A percentile compares a stretch with the other conserved stretches of the same genome.
Conservation (phyloP, 2,113 vertebrate species). For the Toxostoma redivivum region DNA sequence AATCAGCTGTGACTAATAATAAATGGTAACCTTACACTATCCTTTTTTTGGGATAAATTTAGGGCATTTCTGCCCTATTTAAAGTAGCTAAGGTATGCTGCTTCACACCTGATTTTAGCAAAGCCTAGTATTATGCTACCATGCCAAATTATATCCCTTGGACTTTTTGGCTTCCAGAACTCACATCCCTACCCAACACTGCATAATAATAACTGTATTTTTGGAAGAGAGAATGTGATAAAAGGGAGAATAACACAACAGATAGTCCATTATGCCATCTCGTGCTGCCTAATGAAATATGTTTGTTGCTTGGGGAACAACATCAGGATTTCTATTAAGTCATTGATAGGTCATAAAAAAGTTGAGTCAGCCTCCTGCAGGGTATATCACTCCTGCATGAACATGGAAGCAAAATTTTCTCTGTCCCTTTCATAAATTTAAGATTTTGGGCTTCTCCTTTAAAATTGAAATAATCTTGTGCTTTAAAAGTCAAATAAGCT, state of each 20-base stretch:
- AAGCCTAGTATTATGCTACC: not conserved
- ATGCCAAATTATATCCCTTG: not conserved
- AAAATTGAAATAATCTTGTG: constrained; percentile 18
- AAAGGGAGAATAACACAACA: not conserved
- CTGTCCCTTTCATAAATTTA: constrained; percentile 12
- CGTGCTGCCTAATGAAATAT: not conserved
- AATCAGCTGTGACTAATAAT: constrained; percentile 27
- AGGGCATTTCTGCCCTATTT: constrained; percentile 1
- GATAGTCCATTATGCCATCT: not conserved
- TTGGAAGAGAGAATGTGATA: not conserved
- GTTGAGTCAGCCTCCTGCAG: not conserved
- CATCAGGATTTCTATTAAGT: constrained; percentile 29
- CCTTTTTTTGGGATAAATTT: not conserved
- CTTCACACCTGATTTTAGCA: not conserved
- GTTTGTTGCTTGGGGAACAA: not conserved
- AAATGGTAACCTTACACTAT: not conserved
- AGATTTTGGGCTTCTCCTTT: not conserved
- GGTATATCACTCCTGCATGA: not conserved
- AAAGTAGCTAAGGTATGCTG: not conserved
- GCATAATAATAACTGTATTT: not conserved
- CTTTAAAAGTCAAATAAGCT: not conserved
- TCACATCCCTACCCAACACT: not conserved
- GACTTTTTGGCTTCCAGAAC: not conserved
- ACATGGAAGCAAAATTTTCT: not conserved
- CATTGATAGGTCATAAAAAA: constrained; percentile 17